Evolutionary conservation across 1,140 invertebrate species (phyloP).

Genomic region (Globodera ellingtonae): DNA sequence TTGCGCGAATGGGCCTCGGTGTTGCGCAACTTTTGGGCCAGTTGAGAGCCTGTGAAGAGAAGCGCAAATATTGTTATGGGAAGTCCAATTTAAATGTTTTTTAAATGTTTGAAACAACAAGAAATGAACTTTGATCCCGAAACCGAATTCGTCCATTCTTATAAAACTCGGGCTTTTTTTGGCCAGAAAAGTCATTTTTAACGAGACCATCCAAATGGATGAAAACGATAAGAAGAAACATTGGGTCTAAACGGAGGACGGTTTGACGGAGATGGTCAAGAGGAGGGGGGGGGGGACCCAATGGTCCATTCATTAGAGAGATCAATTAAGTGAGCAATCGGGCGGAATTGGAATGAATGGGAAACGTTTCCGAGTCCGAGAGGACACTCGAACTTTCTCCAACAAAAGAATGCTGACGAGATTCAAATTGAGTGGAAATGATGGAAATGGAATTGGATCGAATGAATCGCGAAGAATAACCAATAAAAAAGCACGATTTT

Average conservation of each 20-base stretch:
- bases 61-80: neutral
- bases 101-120: too few relatives aligned
- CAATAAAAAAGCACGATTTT: too few relatives aligned
- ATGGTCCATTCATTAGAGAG: neutral
- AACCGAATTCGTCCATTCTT: too few relatives aligned
- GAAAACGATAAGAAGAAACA: neutral
- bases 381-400: neutral
- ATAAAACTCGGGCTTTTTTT: too few relatives aligned
- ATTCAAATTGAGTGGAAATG: neutral
- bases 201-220: neutral
- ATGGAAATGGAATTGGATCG: neutral
- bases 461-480: neutral
- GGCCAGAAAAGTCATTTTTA: too few relatives aligned
- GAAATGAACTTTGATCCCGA: too few relatives aligned
- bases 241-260: neutral
- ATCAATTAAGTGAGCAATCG: neutral
- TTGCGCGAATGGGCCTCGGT: conserved; percentile 19
- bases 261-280: neutral
- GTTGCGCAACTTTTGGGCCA: conserved; percentile 26
- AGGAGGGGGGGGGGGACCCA: too few relatives aligned
- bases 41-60: conserved; percentile 7
- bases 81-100: neutral
- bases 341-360: conserved; percentile 2
- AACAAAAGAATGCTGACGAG: conserved; percentile 1
- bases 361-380: neutral